Evolutionary conservation across 2,113 vertebrate genomes (phyloP), one percentile per base, ranked within the genome.

Genomic region (Clupea harengus): DNA sequence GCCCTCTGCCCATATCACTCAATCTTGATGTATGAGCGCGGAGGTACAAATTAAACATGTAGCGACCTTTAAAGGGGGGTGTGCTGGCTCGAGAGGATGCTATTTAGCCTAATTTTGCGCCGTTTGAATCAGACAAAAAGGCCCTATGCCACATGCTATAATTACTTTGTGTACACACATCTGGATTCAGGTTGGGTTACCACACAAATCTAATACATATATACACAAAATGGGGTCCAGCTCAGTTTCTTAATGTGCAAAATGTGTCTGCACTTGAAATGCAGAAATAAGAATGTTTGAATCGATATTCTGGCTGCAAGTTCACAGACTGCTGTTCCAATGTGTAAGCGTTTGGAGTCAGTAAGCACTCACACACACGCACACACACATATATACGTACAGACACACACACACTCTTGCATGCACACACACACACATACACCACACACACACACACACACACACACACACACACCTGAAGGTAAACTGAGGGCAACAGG

Each of bases 21-120:
- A 93, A 94, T 95, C 93, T 94, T 95, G 94, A 96, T 94, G 94
- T 95, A 95, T 93, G 95, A 95, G 93, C 88, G 90, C 91, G 90
- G 92, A 93, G 93, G 90, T 93, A 95, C 94, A 95, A 95, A 95
- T 95, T 93, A 94, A 95, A 95, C 84, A 85, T 0, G 84, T 87
- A 20, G 87, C 88, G 89, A 92, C 92, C 93, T 94, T 92, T 91
- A 88, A 89, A 91, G 92, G 92, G 91, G 92, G 64, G 72, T 39
- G 72, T 89, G 86, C 89, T 85, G 89, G 88, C 93, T 92, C 92
- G 93, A 93, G 93, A 92, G 92, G 91, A 94, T 86, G 92, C 92
- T 92, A 91, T 95, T 94, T 94, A 92, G 89, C 86, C 92, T 94
- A 90, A 94, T 94, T 95, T 92, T 92, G 91, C 89, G 87, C 90